Conservation (phyloP, 2,113 vertebrate genomes). For the Melanostigma gelatinosum region DNA sequence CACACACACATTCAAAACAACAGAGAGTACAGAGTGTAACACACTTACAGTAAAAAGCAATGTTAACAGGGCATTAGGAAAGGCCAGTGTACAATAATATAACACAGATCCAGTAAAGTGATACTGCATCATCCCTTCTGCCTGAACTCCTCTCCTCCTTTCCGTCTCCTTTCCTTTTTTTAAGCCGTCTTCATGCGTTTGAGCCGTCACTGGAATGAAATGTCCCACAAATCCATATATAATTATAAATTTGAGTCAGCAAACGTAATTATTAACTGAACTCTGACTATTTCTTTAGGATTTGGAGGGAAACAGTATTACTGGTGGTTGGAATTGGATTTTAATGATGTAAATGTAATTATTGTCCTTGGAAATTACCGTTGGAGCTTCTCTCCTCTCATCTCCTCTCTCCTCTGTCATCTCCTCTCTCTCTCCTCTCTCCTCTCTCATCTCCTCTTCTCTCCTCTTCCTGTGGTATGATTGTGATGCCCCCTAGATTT, state of each 20-base stretch:
- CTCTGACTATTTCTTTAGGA: conserved; percentile 45
- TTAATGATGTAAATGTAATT: conserved; percentile 64
- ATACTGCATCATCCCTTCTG: not conserved
- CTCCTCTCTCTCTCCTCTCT: not conserved
- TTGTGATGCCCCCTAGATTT: not conserved
- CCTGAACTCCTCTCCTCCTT: not conserved
- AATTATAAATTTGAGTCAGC: conserved; percentile 43
- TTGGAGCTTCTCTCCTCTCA: conserved; percentile 20
- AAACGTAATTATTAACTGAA: conserved; percentile 55
- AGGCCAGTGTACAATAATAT: not conserved
- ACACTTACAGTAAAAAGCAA: not conserved
- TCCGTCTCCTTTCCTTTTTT: not conserved
- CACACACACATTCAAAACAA: conserved; percentile 28
- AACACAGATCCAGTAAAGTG: not conserved
- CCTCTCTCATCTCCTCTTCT: not conserved
- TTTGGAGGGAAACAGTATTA: conserved; percentile 58
- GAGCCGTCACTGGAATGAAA: conserved; percentile 37
- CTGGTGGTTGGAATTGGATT: conserved; percentile 61
- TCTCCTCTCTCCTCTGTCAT: not conserved
- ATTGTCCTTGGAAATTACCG: conserved; percentile 59
- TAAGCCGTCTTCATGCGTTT: not conserved
- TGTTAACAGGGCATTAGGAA: conserved; percentile 7
- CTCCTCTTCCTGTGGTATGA: not conserved
- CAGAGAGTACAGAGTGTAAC: not conserved
- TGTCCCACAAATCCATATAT: conserved; percentile 25